Conservation (phyloP, 2,113 vertebrate species). For the Puffinus mauretanicus region DNA sequence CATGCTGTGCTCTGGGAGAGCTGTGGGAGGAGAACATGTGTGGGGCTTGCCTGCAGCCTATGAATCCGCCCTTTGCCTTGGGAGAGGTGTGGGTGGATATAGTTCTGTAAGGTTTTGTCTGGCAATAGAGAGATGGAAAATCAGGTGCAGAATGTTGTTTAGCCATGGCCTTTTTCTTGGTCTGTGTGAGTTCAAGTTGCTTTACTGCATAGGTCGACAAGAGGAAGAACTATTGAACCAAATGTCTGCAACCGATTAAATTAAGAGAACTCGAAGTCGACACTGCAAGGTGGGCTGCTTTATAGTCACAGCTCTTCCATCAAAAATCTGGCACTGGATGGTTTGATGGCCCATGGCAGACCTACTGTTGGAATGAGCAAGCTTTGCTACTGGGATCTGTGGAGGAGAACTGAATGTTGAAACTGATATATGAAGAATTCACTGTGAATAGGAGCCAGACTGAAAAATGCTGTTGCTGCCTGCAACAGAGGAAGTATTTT, state of each 20-base stretch:
- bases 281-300: constrained; percentile 69
- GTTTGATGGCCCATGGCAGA: neutral
- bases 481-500: neutral
- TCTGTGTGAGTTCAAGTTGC: neutral
- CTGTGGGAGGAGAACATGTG: neutral
- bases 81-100: neutral
- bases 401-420: neutral
- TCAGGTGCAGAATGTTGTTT: neutral
- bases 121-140: neutral
- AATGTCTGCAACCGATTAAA: constrained; percentile 73
- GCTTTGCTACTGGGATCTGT: neutral
- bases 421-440: neutral
- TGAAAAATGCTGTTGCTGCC: neutral
- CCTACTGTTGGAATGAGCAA: neutral
- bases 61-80: neutral
- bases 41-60: neutral
- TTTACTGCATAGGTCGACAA: constrained; percentile 64
- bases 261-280: constrained; percentile 68
- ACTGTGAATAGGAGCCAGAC: neutral
- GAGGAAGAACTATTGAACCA: constrained; percentile 75
- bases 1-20: neutral
- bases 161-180: neutral
- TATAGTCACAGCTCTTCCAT: neutral
- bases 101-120: neutral
- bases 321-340: neutral